Evolutionary conservation across 2,888 invertebrate genomes (phyloP), one percentile per base, ranked within the genome.

Genomic region (Drosophila koepferae): DNA sequence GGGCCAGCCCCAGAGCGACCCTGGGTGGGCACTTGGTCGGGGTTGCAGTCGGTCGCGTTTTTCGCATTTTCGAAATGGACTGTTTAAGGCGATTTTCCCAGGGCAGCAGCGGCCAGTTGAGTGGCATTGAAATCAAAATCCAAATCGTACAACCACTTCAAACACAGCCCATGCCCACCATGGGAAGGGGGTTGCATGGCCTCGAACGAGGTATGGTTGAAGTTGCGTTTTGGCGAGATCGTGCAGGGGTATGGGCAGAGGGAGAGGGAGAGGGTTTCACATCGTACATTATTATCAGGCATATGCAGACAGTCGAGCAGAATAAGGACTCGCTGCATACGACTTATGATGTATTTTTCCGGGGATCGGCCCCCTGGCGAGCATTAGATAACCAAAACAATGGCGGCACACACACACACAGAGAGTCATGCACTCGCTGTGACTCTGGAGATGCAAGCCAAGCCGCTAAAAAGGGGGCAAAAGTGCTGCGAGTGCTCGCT

Each of bases 11-110:
- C 59, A 40, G 38, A 4, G n/a, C 38, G 16, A 34, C 8, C 20
- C 43, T 34, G 20, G 12, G 43, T 34, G 6, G 31, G 9, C 28
- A 12, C n/a, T 38, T 38, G 38, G 8, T 18, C 56, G 81, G 79
- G 79, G 74, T 81, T 74, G 81, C 74, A 70, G 40, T 66, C 64
- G 65, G 38, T 53, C 67, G 79, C 65, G 68, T 61, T 79, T 81
- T 80, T 80, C 80, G 85, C 74, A 86, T 80, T 77, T 82, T 63
- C 77, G 75, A 80, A 89, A 85, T 85, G 88, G 86, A 79, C 86
- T 86, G 80, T 87, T 86, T 90, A 87, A 87, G 89, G 86, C 87
- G 87, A 87, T 90, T 87, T 89, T 89, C 87, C 89, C 87, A 90
- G 82, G 77, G 68, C 71, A 72, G 63, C 66, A 40, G 36, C 82